phyloP scores from a whole-genome alignment of 2,113 vertebrate genomes.

The Oceanodroma tethys region DNA sequence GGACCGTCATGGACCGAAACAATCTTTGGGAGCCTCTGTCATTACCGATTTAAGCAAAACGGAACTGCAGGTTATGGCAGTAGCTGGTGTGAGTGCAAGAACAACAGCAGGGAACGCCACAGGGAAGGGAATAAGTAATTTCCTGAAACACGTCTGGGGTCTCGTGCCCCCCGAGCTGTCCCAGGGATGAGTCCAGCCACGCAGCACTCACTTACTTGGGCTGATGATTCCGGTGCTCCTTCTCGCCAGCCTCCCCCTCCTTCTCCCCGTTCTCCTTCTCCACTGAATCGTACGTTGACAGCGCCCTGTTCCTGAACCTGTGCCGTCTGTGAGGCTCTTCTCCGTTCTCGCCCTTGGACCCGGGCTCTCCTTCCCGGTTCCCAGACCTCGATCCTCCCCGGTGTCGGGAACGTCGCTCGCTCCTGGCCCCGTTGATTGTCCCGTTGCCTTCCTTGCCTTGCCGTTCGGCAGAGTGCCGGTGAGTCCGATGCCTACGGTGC shows the following conservation, averaged over 20 bases:
- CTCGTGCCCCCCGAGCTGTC: accelerated
- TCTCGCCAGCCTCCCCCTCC: slow-evolving; percentile 58
- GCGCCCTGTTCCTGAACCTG: slow-evolving; percentile 72
- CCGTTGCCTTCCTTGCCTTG: slow-evolving; percentile 81
- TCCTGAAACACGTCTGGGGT: neutral
- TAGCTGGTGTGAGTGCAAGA: neutral
- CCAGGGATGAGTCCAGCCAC: accelerated
- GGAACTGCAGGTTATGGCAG: neutral
- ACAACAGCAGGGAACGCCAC: accelerated
- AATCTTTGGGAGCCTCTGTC: neutral
- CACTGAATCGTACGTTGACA: slow-evolving; percentile 66
- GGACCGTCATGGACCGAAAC: neutral
- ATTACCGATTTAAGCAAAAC: neutral
- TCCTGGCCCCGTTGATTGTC: slow-evolving; percentile 47
- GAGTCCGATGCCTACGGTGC: slow-evolving; percentile 74
- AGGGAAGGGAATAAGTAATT: neutral
- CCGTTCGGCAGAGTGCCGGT: slow-evolving; percentile 79
- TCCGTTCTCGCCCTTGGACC: slow-evolving; percentile 59
- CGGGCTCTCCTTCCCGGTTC: slow-evolving; percentile 72
- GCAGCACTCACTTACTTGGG: slow-evolving; percentile 71
- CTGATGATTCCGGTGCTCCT: slow-evolving; percentile 71
- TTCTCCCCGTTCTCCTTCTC: slow-evolving; percentile 76
- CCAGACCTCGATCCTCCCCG: slow-evolving; percentile 74
- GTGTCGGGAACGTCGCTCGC: slow-evolving; percentile 77
- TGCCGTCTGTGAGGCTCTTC: slow-evolving; percentile 80